Percentiles rank a stretch among this genome's conserved stretches.
Evolutionary conservation across 2,113 vertebrate genomes (phyloP).

Genomic region (Lophura nycthemera): DNA sequence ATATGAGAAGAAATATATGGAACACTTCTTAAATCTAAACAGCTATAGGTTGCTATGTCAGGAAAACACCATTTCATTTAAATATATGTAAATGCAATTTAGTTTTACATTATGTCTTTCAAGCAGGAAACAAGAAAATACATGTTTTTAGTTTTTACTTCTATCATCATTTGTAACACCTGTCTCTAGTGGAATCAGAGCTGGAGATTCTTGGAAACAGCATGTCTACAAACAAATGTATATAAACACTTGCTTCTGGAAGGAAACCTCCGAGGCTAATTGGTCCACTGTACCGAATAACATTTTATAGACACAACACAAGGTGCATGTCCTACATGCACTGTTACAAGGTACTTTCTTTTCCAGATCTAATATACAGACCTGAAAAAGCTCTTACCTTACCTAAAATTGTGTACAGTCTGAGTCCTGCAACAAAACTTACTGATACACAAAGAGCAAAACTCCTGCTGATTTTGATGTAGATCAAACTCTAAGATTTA

Average conservation of each 20-base stretch:
- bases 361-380: background rate
- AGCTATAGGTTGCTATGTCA: background rate
- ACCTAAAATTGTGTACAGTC: background rate
- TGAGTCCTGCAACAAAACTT: background rate
- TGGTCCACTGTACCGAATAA: background rate
- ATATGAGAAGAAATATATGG: background rate
- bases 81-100: background rate
- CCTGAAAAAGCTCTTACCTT: background rate
- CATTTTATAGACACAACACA: background rate
- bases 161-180: background rate
- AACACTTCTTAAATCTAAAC: background rate
- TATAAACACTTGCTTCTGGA: background rate
- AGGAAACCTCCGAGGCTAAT: background rate
- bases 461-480: background rate
- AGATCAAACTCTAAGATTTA: background rate
- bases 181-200: background rate
- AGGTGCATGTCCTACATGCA: background rate
- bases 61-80: background rate
- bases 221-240: background rate
- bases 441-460: background rate
- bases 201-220: background rate
- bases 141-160: background rate
- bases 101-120: background rate
- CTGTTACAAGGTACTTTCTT: background rate
- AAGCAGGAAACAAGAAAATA: slow-evolving; percentile 2